phyloP scores from a whole-genome alignment of 2,797 vertebrate genomes.

The Amphiprion clarkii region DNA sequence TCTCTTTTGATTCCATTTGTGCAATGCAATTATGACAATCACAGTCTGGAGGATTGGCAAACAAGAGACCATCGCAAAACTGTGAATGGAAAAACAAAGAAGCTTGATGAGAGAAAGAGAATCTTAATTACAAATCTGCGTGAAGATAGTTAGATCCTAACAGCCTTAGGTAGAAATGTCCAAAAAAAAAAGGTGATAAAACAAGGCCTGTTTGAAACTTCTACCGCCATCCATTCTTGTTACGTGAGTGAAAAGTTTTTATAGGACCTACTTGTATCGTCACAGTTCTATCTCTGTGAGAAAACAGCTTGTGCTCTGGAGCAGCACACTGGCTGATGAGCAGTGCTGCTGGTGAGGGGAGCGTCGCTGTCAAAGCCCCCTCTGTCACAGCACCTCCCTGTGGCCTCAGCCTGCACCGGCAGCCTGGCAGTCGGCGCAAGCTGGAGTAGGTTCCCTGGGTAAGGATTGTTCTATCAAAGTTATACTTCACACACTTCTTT shows the following conservation, averaged over 20 bases:
- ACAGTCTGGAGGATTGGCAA: slow-evolving; percentile 73
- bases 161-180: slow-evolving; percentile 69
- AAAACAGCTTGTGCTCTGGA: slow-evolving; percentile 73
- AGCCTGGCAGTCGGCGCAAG: slow-evolving; percentile 36
- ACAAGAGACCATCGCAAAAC: slow-evolving; percentile 61
- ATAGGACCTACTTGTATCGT: slow-evolving; percentile 74
- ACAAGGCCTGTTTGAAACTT: slow-evolving; percentile 73
- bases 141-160: slow-evolving; percentile 65
- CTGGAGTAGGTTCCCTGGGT: slow-evolving; percentile 42
- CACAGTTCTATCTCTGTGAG: slow-evolving; percentile 71
- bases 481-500: slow-evolving; percentile 57
- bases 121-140: slow-evolving; percentile 85
- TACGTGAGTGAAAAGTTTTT: slow-evolving; percentile 65
- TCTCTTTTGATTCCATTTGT: slow-evolving; percentile 68
- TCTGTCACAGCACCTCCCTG: slow-evolving; percentile 83
- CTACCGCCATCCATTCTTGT: slow-evolving; percentile 64
- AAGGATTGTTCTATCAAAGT: slow-evolving; percentile 69
- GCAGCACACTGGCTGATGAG: slow-evolving; percentile 72
- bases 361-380: slow-evolving; percentile 63
- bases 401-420: slow-evolving; percentile 72
- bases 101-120: slow-evolving; percentile 74
- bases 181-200: slow-evolving; percentile 65
- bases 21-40: slow-evolving; percentile 79
- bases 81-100: slow-evolving; percentile 76
- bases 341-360: slow-evolving; percentile 66